Conservation (phyloP, 2,797 vertebrate species). For the Epinephelus awoara region DNA sequence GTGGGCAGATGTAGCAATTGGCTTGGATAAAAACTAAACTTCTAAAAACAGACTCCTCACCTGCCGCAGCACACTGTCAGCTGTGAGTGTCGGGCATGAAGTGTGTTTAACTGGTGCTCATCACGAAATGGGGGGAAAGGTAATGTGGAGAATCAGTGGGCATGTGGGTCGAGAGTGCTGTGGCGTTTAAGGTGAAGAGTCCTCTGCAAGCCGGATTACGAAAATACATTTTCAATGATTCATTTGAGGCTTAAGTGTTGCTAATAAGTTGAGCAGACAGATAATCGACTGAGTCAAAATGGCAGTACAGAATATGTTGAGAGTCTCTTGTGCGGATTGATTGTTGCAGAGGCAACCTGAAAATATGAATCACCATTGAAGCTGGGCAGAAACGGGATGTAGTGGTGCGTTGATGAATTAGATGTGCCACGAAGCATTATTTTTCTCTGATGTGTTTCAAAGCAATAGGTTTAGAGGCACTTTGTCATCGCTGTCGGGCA, state of each 20-base stretch:
- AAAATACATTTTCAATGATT: conserved; percentile 28
- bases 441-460: conserved; percentile 70
- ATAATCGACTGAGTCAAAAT: conserved; percentile 44
- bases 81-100: background rate
- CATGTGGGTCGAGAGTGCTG: conserved; percentile 21
- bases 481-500: conserved; percentile 61
- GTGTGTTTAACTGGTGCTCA: conserved; percentile 7
- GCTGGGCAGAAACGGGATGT: conserved; percentile 8
- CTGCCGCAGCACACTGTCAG: background rate
- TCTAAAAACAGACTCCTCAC: conserved; percentile 1
- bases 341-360: conserved; percentile 36
- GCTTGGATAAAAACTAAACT: conserved; percentile 7
- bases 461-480: conserved; percentile 55
- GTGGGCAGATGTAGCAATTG: conserved; percentile 11
- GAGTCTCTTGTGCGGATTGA: conserved; percentile 38
- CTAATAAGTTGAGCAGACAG: conserved; percentile 51
- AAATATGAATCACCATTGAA: conserved; percentile 35
- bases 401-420: conserved; percentile 62
- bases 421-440: conserved; percentile 63
- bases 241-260: conserved; percentile 25
- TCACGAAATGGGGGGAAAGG: background rate
- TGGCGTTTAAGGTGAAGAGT: background rate
- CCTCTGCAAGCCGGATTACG: background rate
- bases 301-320: background rate
- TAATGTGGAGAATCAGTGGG: conserved; percentile 17